Base-by-base conservation (phyloP, 2,888 invertebrate species). In the Falcaria lacertinaria region DNA sequence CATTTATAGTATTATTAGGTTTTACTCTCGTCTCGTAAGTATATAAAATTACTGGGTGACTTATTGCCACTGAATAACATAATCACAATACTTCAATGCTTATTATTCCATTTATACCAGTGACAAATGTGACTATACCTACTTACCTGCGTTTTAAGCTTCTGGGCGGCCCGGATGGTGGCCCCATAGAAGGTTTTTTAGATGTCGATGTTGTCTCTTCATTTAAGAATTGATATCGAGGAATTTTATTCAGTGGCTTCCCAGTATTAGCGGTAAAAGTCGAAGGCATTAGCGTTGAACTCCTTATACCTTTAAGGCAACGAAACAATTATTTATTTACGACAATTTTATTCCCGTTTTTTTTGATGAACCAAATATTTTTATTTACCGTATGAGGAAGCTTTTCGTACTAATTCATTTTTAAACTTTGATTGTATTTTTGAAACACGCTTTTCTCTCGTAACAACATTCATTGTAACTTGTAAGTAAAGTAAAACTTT, bases 401-500 rank as follows among this genome's bases (percentile, higher is more conserved):
- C 79, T 67, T 71, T 83, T 53, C 67, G 70, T 1, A 87, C 69
- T 16, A 88, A 64, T 25, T 80, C 74, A 53, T 77, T 73, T 58
- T 68, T 79, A 5, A 43, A 47, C 57, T 63, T 75, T 11, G 58
- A 25, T 33, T 52, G 47, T 17, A 45, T 51, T 64, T 75, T 80
- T 0, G 14, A 8, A 40, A 58, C 17, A 15, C 50, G 52, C 33
- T 72, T 79, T 50, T 79, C 80, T 55, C 80, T 63, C 54, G 77
- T 63, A 2, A 86, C 79, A 2, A 88, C 87, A 57, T 88, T 88
- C 88, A 88, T 88, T 54, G 50, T 72, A 6, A n/a, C 22, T 11
- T 0, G 2, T 15, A 25, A 14, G 14, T 14, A 32, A 32, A 32
- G 3, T 8, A 32, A 32, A 32, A 19, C 19, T 19, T 19, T 19